phyloP scores from a whole-genome alignment of 2,797 vertebrate species.

The Rhinichthys osculus region DNA sequence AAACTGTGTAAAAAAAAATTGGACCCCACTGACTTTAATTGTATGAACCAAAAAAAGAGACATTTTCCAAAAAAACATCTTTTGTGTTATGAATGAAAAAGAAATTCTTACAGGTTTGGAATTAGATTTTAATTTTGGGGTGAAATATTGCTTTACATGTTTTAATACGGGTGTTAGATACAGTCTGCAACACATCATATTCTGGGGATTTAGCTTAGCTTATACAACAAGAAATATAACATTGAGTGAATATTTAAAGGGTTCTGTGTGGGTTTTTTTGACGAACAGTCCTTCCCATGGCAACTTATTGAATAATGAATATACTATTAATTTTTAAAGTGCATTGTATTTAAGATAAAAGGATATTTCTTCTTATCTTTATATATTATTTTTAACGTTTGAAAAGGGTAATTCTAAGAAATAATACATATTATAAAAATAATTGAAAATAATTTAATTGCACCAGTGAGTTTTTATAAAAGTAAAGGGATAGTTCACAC shows the following conservation, averaged over 20 bases:
- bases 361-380: no score
- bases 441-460: not conserved
- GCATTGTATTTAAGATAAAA: not conserved
- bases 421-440: not conserved
- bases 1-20: not conserved
- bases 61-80: not conserved
- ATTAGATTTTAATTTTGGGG: not conserved
- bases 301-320: conserved; percentile 9
- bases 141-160: not conserved
- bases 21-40: not conserved
- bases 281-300: not conserved
- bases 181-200: not conserved
- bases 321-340: not conserved
- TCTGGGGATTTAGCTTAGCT: not conserved
- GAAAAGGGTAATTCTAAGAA: not conserved
- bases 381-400: not conserved
- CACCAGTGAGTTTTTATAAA: conserved; percentile 11
- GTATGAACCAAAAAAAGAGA: not conserved
- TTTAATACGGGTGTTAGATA: not conserved
- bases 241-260: not conserved
- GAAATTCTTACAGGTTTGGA: not conserved
- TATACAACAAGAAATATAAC: not conserved
- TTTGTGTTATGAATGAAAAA: not conserved
- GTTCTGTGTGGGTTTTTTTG: not conserved
- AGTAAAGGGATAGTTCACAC: not conserved